Percentiles rank a stretch among this genome's conserved stretches.
phyloP scores from a whole-genome alignment of 2,888 invertebrate species.

The Dugesia japonica region DNA sequence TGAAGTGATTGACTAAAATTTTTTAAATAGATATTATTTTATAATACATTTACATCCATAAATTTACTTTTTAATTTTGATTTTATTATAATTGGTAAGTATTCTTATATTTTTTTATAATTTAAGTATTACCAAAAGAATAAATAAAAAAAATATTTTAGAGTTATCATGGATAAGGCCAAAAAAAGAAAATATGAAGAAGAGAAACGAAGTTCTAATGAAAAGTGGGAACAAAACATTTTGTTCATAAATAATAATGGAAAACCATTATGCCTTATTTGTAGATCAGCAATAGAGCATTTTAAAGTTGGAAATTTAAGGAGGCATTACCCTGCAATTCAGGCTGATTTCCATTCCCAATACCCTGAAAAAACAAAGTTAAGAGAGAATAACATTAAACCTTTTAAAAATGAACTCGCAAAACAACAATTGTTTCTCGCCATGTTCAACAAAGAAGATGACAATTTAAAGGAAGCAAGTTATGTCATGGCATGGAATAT shows the following conservation, averaged over 20 bases:
- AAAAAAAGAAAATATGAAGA: conserved; percentile 1
- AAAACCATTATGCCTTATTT: neutral
- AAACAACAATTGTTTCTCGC: neutral
- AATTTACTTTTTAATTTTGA: too few species aligned
- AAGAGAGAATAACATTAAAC: neutral
- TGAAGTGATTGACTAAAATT: too few species aligned
- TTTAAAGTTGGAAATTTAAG: conserved; percentile 8
- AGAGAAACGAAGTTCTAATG: neutral
- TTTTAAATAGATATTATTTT: too few species aligned
- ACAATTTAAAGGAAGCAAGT: neutral
- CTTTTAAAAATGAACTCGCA: neutral
- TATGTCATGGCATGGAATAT: neutral
- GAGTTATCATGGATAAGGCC: neutral
- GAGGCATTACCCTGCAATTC: neutral
- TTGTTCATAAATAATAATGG: neutral
- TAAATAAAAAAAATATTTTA: too few species aligned
- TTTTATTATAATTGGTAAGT: too few species aligned
- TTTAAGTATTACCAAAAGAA: too few species aligned
- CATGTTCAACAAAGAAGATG: neutral
- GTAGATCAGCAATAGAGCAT: neutral
- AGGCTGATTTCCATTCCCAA: neutral
- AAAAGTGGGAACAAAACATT: neutral
- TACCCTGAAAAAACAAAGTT: neutral
- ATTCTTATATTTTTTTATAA: too few species aligned
- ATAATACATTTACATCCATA: too few species aligned